Conservation (phyloP, 1,140 invertebrate genomes). For the Hylyphantes graminicola region DNA sequence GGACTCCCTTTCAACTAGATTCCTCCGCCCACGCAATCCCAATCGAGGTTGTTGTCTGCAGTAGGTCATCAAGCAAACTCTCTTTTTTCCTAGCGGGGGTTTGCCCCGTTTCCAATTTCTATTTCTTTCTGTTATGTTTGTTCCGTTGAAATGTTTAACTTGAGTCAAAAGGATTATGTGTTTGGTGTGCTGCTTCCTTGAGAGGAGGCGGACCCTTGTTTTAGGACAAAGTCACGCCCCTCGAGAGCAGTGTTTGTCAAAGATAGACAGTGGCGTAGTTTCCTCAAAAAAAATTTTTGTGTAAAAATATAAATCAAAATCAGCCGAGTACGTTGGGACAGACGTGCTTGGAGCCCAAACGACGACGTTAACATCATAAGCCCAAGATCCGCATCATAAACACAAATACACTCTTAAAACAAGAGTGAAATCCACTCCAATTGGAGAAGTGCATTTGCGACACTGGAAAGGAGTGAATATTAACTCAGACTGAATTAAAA, state of each 20-base stretch:
- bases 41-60: slow-evolving; percentile 19
- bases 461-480: too few relatives aligned
- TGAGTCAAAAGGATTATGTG: neutral
- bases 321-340: too few relatives aligned
- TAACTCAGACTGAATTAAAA: too few relatives aligned
- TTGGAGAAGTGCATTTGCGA: too few relatives aligned
- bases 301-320: too few relatives aligned
- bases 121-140: slow-evolving; percentile 19
- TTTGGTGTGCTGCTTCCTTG: slow-evolving; percentile 9
- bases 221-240: slow-evolving; percentile 15
- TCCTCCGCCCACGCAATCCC: slow-evolving; percentile 8
- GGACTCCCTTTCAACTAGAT: neutral
- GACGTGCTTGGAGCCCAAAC: too few relatives aligned
- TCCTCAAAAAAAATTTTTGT: too few relatives aligned
- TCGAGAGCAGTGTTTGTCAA: neutral
- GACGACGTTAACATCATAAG: too few relatives aligned
- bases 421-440: too few relatives aligned
- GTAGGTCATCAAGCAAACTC: slow-evolving; percentile 6
- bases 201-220: slow-evolving; percentile 35
- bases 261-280: too few relatives aligned
- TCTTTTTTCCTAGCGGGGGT: slow-evolving; percentile 5
- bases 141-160: slow-evolving; percentile 13
- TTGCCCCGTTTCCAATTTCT: slow-evolving; percentile 27
- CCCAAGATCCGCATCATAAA: too few relatives aligned
- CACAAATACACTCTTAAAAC: too few relatives aligned